phyloP scores from a whole-genome alignment of 2,113 vertebrate genomes.

The Alligator sinensis region DNA sequence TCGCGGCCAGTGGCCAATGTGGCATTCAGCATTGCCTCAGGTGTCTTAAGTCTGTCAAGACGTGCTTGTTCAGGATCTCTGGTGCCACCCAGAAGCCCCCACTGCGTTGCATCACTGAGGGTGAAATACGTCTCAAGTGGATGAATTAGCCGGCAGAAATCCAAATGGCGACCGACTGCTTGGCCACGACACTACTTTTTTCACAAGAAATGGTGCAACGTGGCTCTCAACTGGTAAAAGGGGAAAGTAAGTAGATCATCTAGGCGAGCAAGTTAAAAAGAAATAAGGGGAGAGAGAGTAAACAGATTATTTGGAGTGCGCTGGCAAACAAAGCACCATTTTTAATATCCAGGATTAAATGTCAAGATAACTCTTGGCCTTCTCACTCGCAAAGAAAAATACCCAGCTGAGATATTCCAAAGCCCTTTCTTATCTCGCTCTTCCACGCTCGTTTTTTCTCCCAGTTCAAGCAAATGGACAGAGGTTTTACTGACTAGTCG shows the following conservation, averaged over 20 bases:
- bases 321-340: conserved; percentile 62
- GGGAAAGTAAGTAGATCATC: conserved; percentile 41
- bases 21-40: neutral
- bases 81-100: neutral
- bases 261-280: conserved; percentile 53
- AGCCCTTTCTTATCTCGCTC: conserved; percentile 62
- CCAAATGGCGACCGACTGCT: neutral
- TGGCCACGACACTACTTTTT: neutral
- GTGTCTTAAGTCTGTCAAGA: rapidly evolving
- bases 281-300: conserved; percentile 59
- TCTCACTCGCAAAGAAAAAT: conserved; percentile 69
- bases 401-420: conserved; percentile 74
- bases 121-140: rapidly evolving
- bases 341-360: conserved; percentile 79
- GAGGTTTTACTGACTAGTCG: conserved; percentile 13
- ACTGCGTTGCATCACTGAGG: rapidly evolving
- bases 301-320: conserved; percentile 57
- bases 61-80: neutral
- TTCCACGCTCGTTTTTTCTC: conserved; percentile 29
- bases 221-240: conserved; percentile 6
- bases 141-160: neutral
- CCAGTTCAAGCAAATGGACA: conserved; percentile 58
- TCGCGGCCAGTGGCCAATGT: neutral
- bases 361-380: conserved; percentile 77
- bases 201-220: neutral